Evolutionary conservation across 2,888 invertebrate species (phyloP), one percentile per base, ranked within the genome.

Genomic region (Drosophila prolongata): DNA sequence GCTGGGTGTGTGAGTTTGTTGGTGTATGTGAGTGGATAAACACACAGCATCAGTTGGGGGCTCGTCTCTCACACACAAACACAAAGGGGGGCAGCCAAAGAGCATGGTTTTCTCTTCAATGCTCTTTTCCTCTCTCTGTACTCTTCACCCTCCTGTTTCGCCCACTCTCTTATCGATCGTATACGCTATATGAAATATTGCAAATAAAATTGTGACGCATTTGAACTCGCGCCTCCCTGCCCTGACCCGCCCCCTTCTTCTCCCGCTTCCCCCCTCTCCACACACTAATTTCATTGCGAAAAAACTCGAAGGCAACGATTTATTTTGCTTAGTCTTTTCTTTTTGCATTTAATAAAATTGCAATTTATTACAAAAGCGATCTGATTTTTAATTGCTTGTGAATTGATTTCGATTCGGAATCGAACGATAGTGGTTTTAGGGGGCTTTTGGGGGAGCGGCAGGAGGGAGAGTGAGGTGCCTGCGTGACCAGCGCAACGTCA

Each of bases 321-420:
- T 47, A 58, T 70, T 71, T 79, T 70, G 75, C 71, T 80, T 78
- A 75, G 65, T 47, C 47, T 47, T 62, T 68, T 76, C 60, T 76
- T 65, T 61, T 70, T 58, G 56, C 42, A 19, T 58, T 75, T 78
- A 69, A 78, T 81, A 81, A 76, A 83, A 87, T 82, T 85, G 87
- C 82, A 85, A 84, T 84, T 84, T 87, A 87, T 85, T 85, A 76
- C 73, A 87, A 80, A 66, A 87, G 73, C 80, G 78, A 87, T 82
- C 79, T 80, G 80, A 76, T 80, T 80, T 78, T 86, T 80, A 87
- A 87, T 87, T 85, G 85, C 68, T 75, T 81, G 71, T 75, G 66
- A 82, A 77, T 87, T 85, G 79, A 81, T 76, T 75, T 80, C 57
- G 73, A 71, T 54, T 68, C 59, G 53, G 46, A 68, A 53, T 60